phyloP scores from a whole-genome alignment of 2,888 invertebrate genomes.

The Entomobrya multifasciata region DNA sequence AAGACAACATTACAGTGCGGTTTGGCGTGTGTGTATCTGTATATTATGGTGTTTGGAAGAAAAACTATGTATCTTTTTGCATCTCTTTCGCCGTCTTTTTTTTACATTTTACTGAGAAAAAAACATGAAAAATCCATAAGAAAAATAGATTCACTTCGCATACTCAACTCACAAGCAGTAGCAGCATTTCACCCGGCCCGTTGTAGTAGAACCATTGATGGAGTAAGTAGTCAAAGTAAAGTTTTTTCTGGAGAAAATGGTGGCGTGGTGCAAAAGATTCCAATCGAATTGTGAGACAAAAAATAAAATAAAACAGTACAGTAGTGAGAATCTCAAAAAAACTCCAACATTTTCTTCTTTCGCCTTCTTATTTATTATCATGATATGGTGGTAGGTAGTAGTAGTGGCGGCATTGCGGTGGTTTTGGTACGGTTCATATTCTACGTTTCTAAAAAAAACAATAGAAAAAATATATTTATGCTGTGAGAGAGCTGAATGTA shows the following conservation, averaged over 20 bases:
- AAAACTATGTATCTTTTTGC: constrained; percentile 26
- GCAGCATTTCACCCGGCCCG: background rate
- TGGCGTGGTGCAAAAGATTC: constrained; percentile 33
- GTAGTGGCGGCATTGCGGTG: background rate
- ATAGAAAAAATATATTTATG: constrained; percentile 42
- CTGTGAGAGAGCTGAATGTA: constrained; percentile 47
- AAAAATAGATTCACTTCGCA: constrained; percentile 48
- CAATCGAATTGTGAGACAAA: constrained; percentile 39
- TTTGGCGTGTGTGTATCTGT: too few species aligned
- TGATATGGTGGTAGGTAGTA: constrained; percentile 14
- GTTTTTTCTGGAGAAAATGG: constrained; percentile 2
- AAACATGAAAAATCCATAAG: constrained; percentile 64
- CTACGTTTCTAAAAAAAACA: constrained; percentile 12
- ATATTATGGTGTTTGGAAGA: background rate
- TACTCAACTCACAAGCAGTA: background rate
- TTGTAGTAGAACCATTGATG: constrained; percentile 4
- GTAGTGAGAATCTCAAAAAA: constrained; percentile 19
- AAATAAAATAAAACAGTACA: constrained; percentile 3
- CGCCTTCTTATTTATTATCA: constrained; percentile 59
- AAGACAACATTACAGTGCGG: constrained; percentile 6
- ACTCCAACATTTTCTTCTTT: background rate
- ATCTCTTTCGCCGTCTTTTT: constrained; percentile 1
- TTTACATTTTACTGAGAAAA: constrained; percentile 45
- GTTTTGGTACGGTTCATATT: background rate
- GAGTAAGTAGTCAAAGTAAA: too few species aligned